Evolutionary conservation across 2,797 vertebrate genomes (phyloP).

Genomic region (Pagetopsis macropterus): DNA sequence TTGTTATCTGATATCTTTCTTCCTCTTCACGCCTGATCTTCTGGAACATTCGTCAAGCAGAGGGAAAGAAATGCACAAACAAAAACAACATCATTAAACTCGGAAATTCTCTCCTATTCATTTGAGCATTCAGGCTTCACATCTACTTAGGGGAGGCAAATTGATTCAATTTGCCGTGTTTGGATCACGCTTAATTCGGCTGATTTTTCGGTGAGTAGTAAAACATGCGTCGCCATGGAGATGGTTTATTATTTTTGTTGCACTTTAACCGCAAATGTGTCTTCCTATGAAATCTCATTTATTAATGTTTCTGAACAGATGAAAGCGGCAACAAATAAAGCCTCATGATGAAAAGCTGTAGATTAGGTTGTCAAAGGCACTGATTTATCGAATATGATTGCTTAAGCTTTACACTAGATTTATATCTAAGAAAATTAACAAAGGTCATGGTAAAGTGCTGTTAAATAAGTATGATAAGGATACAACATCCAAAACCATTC

Average conservation of each 20-base stretch:
- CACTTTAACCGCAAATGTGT: conserved; percentile 54
- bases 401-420: conserved; percentile 42
- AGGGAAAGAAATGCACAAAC: conserved; percentile 56
- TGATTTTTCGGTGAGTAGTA: conserved; percentile 70
- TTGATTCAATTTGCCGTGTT: conserved; percentile 82
- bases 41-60: conserved; percentile 67
- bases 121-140: conserved; percentile 73
- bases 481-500: conserved; percentile 25
- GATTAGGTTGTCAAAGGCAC: conserved; percentile 59
- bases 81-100: conserved; percentile 78
- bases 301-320: conserved; percentile 69
- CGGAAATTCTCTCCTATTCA: conserved; percentile 71
- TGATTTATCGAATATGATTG: conserved; percentile 55
- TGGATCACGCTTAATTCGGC: conserved; percentile 75
- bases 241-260: conserved; percentile 50
- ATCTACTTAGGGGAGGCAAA: conserved; percentile 80
- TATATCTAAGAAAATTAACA: conserved; percentile 32
- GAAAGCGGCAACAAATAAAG: conserved; percentile 48
- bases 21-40: conserved; percentile 61
- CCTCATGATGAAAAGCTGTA: conserved; percentile 59
- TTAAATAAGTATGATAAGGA: conserved; percentile 25
- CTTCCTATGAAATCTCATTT: conserved; percentile 72
- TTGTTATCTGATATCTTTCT: conserved; percentile 69
- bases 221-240: conserved; percentile 55
- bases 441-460: conserved; percentile 6